Base-by-base conservation (phyloP, 2,888 invertebrate genomes). In the Cetonia aurata region DNA sequence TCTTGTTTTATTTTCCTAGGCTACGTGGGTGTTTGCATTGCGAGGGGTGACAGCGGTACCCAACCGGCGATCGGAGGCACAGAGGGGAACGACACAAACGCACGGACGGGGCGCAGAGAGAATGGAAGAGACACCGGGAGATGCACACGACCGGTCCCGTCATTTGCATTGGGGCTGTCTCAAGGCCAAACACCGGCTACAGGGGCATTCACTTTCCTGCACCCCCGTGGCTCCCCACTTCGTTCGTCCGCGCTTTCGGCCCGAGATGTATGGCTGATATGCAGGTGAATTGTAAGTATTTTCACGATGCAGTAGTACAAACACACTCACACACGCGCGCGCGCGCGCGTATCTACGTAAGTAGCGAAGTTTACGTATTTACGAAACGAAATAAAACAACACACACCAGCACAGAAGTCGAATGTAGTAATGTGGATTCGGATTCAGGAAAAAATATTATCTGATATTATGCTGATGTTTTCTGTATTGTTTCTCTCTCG, bases 151-250 rank as follows among this genome's bases (percentile, higher is more conserved):
- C 73, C 75, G 72, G 72, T 71, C 71, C 73, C 75, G 71, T 73
- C 74, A 75, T 75, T 75, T 75, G 74, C 75, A 75, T 75, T 72
- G 76, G 76, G 75, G 76, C 76, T 76, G 76, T 76, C 76, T 76
- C 76, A 76, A 76, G 76, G 76, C 76, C 76, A 76, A 75, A 74
- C 75, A 73, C 73, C 73, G 74, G 73, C 73, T 72, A 71, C 70
- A 73, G 73, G 76, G 76, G 76, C 76, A 76, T 76, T 76, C 76
- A 76, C 76, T 73, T 71, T 70, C 65, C 73, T 65, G 57, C 56
- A 55, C 66, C 72, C 67, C 70, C 67, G 57, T 37, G 52, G 57
- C 15, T 67, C 74, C 62, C 70, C 67, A 55, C 71, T 31, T 52
- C 59, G 57, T 65, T 59, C 59, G 37, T 25, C 66, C 66, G 46